phyloP scores from a whole-genome alignment of 2,888 invertebrate genomes.

The Sarcophaga variegata region DNA sequence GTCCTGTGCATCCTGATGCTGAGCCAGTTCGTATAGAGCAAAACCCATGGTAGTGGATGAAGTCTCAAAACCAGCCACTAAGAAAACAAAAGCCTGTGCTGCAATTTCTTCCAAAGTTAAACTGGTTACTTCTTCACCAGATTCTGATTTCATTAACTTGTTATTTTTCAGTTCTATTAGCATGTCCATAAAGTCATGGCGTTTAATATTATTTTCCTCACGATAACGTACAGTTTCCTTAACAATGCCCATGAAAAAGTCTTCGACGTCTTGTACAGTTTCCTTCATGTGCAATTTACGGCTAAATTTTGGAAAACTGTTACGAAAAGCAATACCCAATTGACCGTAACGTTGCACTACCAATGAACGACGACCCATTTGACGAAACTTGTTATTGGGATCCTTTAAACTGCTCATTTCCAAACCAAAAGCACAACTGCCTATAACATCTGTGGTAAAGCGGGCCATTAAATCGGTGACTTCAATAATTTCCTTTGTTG shows the following conservation, averaged over 20 bases:
- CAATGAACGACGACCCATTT: conserved; percentile 72
- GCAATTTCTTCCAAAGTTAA: conserved; percentile 81
- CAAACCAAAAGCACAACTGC: conserved; percentile 82
- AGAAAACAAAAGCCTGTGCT: conserved; percentile 84
- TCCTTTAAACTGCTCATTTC: conserved; percentile 81
- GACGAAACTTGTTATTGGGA: conserved; percentile 79
- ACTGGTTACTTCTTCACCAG: conserved; percentile 70
- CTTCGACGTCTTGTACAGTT: conserved; percentile 66
- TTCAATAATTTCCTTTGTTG: conserved; percentile 75
- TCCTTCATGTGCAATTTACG: conserved; percentile 65
- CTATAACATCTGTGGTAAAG: conserved; percentile 83
- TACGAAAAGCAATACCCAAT: conserved; percentile 57
- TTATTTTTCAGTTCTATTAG: conserved; percentile 80
- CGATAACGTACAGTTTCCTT: conserved; percentile 78
- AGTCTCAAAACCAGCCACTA: conserved; percentile 83
- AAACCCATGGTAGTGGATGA: conserved; percentile 82
- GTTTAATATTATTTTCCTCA: conserved; percentile 75
- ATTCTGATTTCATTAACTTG: conserved; percentile 70
- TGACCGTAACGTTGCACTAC: conserved; percentile 68
- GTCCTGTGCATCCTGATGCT: conserved; percentile 81
- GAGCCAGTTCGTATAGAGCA: conserved; percentile 82
- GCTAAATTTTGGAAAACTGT: conserved; percentile 66
- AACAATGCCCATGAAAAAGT: conserved; percentile 78
- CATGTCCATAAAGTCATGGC: conserved; percentile 82
- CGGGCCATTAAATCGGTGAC: conserved; percentile 81